A percentile compares a stretch with the other conserved stretches of the same genome.
Evolutionary conservation across 2,888 invertebrate species (phyloP).

Genomic region (Therioaphis trifolii): DNA sequence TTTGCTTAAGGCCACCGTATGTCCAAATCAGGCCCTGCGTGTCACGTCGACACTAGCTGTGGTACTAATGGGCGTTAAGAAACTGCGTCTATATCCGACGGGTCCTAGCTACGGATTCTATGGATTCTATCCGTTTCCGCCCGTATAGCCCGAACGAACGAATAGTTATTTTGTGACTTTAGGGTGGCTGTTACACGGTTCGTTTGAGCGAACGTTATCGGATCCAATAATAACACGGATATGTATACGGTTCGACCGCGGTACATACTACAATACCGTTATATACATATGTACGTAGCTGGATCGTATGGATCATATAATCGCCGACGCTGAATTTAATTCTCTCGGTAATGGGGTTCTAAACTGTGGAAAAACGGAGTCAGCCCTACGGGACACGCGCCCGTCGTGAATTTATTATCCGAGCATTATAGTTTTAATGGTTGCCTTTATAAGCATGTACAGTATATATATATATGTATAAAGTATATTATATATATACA

Average conservation of each 20-base stretch:
- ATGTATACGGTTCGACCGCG: no score
- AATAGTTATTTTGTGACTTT: neutral
- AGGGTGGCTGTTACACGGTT: constrained; percentile 21
- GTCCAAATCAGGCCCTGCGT: no score
- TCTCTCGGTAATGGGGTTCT: constrained; percentile 34
- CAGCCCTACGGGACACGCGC: constrained; percentile 34
- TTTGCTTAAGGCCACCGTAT: no score
- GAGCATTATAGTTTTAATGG: constrained; percentile 28
- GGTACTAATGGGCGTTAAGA: no score
- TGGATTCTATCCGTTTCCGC: no score
- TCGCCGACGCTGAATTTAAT: constrained; percentile 38
- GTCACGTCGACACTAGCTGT: no score
- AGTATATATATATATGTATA: neutral
- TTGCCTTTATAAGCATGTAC: constrained; percentile 2
- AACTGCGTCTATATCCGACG: no score
- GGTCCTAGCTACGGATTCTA: no score
- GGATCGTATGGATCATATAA: constrained; percentile 45
- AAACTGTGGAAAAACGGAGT: constrained; percentile 38
- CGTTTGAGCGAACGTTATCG: constrained; percentile 29
- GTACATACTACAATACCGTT: neutral
- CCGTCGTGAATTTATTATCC: constrained; percentile 52
- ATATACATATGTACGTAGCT: neutral
- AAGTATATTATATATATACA: no score
- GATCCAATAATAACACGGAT: constrained; percentile 28
- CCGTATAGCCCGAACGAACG: neutral